Evolutionary conservation across 1,140 invertebrate species (phyloP).

Genomic region (Ylistrum balloti): DNA sequence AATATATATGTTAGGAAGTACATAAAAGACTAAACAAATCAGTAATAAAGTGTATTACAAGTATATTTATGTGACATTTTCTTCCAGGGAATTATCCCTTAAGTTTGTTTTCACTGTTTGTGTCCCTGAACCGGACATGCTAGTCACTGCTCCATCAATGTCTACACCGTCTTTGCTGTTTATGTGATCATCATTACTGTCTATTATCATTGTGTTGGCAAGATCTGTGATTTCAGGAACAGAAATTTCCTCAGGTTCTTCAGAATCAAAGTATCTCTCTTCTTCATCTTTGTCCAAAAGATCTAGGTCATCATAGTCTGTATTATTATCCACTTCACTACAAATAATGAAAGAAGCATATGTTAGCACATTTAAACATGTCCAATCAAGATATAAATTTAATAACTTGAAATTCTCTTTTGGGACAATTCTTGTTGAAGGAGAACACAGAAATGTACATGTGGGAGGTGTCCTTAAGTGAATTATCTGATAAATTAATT

Average conservation of each 20-base stretch:
- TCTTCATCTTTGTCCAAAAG: conserved; percentile 89
- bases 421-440: too few species aligned
- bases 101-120: not conserved
- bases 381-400: too few species aligned
- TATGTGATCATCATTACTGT: not conserved
- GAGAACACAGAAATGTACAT: too few species aligned
- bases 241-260: conserved; percentile 85
- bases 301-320: conserved; percentile 90
- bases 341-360: conserved; percentile 51
- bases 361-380: not conserved
- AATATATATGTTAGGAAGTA: not conserved
- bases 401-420: too few species aligned
- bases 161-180: not conserved
- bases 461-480: too few species aligned
- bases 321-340: conserved; percentile 84
- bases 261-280: conserved; percentile 94
- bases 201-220: conserved; percentile 18
- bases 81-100: not conserved
- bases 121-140: not conserved
- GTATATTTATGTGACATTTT: not conserved
- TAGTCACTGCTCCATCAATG: not conserved
- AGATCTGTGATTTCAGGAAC: not conserved
- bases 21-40: not conserved
- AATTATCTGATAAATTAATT: too few species aligned
- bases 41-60: not conserved